phyloP scores from a whole-genome alignment of 1,140 invertebrate genomes.

The Trachymyrmex septentrionalis region DNA sequence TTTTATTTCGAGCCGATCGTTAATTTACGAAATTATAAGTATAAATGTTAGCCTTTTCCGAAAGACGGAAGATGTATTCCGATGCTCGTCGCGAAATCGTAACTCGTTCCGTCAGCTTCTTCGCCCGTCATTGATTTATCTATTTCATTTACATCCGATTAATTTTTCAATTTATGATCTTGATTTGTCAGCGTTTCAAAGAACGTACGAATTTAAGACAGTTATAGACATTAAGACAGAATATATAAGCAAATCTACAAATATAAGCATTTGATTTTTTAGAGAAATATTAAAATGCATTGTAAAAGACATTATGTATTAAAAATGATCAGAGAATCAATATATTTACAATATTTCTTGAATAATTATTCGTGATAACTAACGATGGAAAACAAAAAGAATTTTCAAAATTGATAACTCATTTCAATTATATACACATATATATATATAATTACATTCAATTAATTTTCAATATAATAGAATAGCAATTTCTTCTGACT shows the following conservation, averaged over 20 bases:
- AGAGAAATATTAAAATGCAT: neutral
- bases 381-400: neutral
- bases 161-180: slow-evolving; percentile 3
- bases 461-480: neutral
- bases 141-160: slow-evolving; percentile 36
- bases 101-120: neutral
- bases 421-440: neutral
- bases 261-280: neutral
- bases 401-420: neutral
- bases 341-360: neutral
- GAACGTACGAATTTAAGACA: neutral
- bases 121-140: slow-evolving; percentile 8
- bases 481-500: neutral
- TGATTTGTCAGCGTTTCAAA: slow-evolving; percentile 1
- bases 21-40: slow-evolving; percentile 37
- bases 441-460: neutral
- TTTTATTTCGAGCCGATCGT: slow-evolving; percentile 52
- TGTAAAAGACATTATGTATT: neutral
- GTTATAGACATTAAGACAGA: too few species aligned
- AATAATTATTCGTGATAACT: neutral
- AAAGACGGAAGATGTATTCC: slow-evolving; percentile 17
- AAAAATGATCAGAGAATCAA: neutral
- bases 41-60: slow-evolving; percentile 10
- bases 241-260: neutral
- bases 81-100: slow-evolving; percentile 8